Evolutionary conservation across 2,888 invertebrate species (phyloP), one percentile per base, ranked within the genome.

Genomic region (Drosophila diplacantha): DNA sequence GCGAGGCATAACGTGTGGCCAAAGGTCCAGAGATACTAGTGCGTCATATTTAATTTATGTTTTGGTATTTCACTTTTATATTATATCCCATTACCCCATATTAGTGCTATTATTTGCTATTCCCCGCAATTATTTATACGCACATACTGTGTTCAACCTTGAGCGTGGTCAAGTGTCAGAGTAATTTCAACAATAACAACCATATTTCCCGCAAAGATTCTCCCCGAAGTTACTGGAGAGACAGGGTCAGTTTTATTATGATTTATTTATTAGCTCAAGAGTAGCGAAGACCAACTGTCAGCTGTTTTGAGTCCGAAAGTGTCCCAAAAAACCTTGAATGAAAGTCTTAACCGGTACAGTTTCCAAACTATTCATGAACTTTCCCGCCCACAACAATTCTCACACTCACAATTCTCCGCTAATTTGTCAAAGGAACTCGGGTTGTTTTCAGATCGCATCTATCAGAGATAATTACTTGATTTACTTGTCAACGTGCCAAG

Each of bases 401-500:
- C 29, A 56, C 56, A 58, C 41, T 35, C 29, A 20, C 24, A 20
- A 14, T 26, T 52, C 38, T 11, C 7, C 11, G 41, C 35, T 34
- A 46, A 58, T 47, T 43, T 59, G 51, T 47, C 34, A 39, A 32
- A 59, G 47, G 9, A 12, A 9, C 44, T 60, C 71, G 71, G 71
- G 63, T 58, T 71, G 68, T 60, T 51, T 35, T 41, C 7, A 39
- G 35, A 16, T 58, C 24, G 41, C 60, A 74, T 77, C 71, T 73
- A 73, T 62, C 59, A 62, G 24, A 70, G 69, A 65, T 74, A 77
- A 75, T 80, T 73, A 54, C 66, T 74, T 74, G 66, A 67, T 69
- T 76, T 65, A 77, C 60, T 71, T 76, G 80, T 80, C 73, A 77
- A 62, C 69, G 62, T 61, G 43, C 49, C 63, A 69, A 60, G 50